Percentiles rank a stretch among this genome's conserved stretches.
Evolutionary conservation across 2,888 invertebrate species (phyloP).

Genomic region (Lasioglossum vierecki): DNA sequence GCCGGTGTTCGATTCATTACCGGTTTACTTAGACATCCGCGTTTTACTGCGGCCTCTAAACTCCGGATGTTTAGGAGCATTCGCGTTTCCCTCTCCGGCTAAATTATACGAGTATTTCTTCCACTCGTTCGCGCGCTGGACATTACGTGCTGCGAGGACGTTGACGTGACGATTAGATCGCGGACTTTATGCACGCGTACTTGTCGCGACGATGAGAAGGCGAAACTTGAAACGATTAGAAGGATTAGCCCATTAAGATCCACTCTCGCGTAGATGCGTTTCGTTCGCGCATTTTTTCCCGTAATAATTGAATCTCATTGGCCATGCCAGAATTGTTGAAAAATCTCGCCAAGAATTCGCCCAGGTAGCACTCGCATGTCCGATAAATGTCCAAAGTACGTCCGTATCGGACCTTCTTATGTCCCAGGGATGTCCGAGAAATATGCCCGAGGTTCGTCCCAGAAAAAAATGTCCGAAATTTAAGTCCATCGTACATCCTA

Average conservation of each 20-base stretch:
- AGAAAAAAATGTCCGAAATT: too few species aligned
- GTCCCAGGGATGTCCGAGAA: too few species aligned
- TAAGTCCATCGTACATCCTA: too few species aligned
- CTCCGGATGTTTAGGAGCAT: not conserved
- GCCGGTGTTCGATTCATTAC: conserved; percentile 12
- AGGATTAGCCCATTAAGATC: not conserved
- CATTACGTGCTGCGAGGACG: not conserved
- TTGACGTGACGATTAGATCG: not conserved
- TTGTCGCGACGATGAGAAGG: not conserved
- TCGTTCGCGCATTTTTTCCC: not conserved
- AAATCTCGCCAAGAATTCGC: too few species aligned
- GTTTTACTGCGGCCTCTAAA: not conserved
- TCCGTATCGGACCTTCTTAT: too few species aligned
- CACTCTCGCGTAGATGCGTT: not conserved
- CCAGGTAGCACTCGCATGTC: too few species aligned
- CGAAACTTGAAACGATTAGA: not conserved
- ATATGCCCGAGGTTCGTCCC: too few species aligned
- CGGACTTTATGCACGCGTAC: not conserved
- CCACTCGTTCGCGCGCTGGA: not conserved
- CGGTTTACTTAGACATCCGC: not conserved
- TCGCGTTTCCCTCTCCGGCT: not conserved
- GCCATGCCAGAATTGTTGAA: too few species aligned
- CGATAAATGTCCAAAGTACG: too few species aligned
- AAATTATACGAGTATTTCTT: conserved; percentile 4
- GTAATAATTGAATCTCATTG: not conserved